Evolutionary conservation across 1,140 invertebrate species (phyloP).

Genomic region (Araneus ventricosus): DNA sequence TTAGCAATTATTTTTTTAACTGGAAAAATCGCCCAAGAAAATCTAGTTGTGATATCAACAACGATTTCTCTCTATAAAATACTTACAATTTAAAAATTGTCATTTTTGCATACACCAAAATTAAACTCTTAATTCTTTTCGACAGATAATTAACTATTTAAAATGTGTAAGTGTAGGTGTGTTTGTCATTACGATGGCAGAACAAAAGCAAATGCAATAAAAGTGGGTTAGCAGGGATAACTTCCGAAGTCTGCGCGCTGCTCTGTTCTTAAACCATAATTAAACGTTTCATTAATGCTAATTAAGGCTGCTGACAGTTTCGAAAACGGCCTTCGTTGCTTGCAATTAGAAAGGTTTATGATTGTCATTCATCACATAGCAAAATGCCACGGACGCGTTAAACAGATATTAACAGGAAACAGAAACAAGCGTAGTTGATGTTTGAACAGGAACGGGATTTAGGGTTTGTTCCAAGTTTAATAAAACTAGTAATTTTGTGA

Average conservation of each 20-base stretch:
- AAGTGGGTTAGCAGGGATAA: neutral
- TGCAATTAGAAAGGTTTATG: neutral
- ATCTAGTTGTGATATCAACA: no score
- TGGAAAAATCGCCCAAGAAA: no score
- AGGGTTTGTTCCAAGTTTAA: no score
- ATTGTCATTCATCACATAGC: neutral
- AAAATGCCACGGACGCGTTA: neutral
- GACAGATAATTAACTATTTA: neutral
- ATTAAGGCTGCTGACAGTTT: neutral
- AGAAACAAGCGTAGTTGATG: no score
- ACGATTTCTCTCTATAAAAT: no score
- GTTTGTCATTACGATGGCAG: neutral
- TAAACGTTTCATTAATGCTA: constrained; percentile 22
- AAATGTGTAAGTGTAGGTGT: neutral
- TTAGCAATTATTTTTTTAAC: no score
- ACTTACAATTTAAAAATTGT: no score
- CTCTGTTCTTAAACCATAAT: neutral
- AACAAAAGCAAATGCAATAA: neutral
- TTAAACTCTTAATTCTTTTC: neutral
- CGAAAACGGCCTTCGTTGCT: constrained; percentile 2
- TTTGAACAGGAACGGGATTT: no score
- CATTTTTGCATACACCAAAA: neutral
- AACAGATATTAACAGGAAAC: no score
- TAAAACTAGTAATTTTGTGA: no score
- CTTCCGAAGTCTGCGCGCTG: neutral